Base-by-base conservation (phyloP, 2,113 vertebrate species). In the Lepisosteus oculatus region DNA sequence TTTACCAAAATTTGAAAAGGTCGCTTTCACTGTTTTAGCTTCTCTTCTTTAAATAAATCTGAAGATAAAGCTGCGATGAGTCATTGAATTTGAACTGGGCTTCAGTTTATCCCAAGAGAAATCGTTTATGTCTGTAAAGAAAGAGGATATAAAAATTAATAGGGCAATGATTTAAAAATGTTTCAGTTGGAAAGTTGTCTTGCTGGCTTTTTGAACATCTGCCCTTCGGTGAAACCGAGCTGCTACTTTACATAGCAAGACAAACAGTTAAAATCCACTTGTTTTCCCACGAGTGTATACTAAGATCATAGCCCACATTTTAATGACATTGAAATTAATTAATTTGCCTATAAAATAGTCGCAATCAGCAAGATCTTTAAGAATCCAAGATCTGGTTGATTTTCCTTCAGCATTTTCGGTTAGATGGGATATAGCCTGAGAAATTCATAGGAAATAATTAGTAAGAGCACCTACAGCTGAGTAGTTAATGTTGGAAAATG, bases 201-300 rank as follows among this genome's bases (percentile, higher is more conserved):
- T n/a, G 42, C 41, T 15, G 55, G 14, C 72, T 29, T 43, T 64
- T n/a, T 42, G 68, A 71, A 55, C 69, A 71, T 62, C 69, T 73
- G 73, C 45, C 65, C 41, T 64, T 54, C 54, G 57, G 42, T 15
- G 29, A 57, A 59, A 17, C 42, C n/a, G 56, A 59, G 62, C 43
- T 55, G 54, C 47, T 72, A 64, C 43, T 56, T 55, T 54, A 68
- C 55, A 72, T 72, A 70, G 41, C 45, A 8, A 7, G 3, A 13
- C 8, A 17, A 4, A 12, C 6, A 15, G 55, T 17, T 15, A 61
- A 55, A n/a, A 44, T 71, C 69, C 61, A 42, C 72, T 72, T 65
- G 0, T 68, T 56, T 72, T n/a, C 44, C 41, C 54, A 9, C 43
- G 55, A 44, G 67, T 56, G 68, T 67, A 29, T 29, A 29, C 29